Percentiles rank a stretch among this genome's conserved stretches.
These are phyloP conservation scores for Gadus chalcogrammus DNA, from an alignment of 2,113 vertebrate species.

Conservation along the genomic window DNA sequence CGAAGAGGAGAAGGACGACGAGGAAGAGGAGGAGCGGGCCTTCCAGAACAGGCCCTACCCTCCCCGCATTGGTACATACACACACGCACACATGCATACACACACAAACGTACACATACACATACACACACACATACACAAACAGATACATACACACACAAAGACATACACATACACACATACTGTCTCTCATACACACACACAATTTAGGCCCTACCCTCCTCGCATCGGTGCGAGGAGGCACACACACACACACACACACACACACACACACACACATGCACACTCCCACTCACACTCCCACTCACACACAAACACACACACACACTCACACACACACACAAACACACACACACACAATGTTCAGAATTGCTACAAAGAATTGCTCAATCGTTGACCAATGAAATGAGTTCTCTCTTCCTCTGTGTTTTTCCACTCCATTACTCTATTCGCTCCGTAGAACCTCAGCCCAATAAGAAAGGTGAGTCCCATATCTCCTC, in stretches of 20 bases:
- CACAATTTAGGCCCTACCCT: too few relatives aligned
- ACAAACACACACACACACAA: conserved; percentile 3
- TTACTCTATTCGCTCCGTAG: conserved; percentile 43
- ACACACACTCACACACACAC: neutral
- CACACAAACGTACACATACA: neutral
- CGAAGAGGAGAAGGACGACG: conserved; percentile 77
- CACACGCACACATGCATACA: neutral
- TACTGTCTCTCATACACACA: neutral
- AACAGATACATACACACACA: neutral
- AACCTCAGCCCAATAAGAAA: conserved; percentile 75
- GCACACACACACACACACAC: neutral
- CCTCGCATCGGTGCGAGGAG: neutral
- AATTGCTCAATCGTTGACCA: too few relatives aligned
- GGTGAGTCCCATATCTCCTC: conserved; percentile 54
- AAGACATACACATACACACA: neutral
- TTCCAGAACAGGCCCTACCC: conserved; percentile 77
- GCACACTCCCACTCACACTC: neutral
- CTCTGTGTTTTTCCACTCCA: neutral
- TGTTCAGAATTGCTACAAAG: too few relatives aligned
- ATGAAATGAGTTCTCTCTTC: neutral
- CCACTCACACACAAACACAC: neutral
- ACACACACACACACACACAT: neutral
- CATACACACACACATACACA: neutral
- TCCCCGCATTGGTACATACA: conserved; percentile 62
- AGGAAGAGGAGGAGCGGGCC: conserved; percentile 74